phyloP scores from a whole-genome alignment of 2,797 vertebrate species.

The Crossoptilon crossoptilon region DNA sequence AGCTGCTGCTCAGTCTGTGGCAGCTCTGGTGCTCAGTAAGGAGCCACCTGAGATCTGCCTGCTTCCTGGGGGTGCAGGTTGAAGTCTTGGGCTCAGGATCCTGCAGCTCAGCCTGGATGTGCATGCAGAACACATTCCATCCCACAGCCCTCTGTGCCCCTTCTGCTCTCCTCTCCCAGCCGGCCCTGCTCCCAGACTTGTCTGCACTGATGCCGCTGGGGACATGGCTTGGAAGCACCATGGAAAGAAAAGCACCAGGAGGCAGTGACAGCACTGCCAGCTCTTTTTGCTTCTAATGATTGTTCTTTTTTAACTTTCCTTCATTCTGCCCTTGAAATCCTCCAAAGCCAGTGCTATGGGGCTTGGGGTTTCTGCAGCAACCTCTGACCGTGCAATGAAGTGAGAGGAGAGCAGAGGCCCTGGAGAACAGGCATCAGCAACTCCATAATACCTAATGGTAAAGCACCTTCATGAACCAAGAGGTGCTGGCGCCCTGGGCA shows the following conservation, averaged over 20 bases:
- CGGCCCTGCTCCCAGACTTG: background rate
- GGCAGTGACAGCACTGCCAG: background rate
- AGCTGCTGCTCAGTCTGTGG: background rate
- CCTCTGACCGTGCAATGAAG: accelerated
- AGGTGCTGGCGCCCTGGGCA: background rate
- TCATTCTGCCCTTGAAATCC: background rate
- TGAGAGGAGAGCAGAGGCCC: background rate
- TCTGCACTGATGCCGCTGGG: background rate
- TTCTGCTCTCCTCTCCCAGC: background rate
- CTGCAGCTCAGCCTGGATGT: background rate
- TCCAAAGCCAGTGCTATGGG: background rate
- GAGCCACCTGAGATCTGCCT: background rate
- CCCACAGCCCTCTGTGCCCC: background rate
- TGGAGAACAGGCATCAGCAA: background rate
- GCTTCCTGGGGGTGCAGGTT: accelerated
- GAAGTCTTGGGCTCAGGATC: background rate
- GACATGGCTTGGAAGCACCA: accelerated
- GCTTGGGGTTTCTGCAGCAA: background rate
- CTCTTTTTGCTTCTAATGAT: background rate
- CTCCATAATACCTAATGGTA: background rate
- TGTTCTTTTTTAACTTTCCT: background rate
- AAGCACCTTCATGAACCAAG: accelerated
- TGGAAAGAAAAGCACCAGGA: background rate
- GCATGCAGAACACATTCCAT: background rate
- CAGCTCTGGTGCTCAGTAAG: background rate